Conservation (phyloP, 2,797 vertebrate species). For the Coregonus ussuriensis region DNA sequence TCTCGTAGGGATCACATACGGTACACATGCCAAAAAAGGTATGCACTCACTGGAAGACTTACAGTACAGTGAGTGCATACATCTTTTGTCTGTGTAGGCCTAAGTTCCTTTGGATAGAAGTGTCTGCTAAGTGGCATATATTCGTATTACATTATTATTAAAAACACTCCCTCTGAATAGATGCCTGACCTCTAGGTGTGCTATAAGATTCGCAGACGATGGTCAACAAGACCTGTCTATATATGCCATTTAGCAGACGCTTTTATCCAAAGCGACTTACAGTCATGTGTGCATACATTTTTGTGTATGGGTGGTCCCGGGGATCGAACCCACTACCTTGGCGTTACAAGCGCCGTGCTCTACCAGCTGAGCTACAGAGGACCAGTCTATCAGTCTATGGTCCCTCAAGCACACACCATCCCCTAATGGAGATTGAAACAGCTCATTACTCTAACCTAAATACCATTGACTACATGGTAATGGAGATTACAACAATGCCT, state of each 20-base stretch:
- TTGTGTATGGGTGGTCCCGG: too few species aligned
- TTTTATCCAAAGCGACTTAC: too few species aligned
- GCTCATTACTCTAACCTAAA: conserved; percentile 41
- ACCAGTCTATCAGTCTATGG: neutral
- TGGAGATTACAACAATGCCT: conserved; percentile 44
- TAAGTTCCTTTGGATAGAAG: too few species aligned
- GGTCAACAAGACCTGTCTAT: neutral
- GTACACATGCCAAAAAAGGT: neutral
- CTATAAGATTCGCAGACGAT: neutral
- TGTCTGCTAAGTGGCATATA: too few species aligned
- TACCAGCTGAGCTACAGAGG: neutral
- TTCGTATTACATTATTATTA: too few species aligned
- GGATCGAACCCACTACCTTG: too few species aligned
- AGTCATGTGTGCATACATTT: too few species aligned
- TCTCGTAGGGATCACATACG: neutral
- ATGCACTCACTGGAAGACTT: neutral
- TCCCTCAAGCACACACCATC: conserved; percentile 26
- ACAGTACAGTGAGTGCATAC: neutral
- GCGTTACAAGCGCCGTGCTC: too few species aligned
- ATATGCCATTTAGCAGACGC: too few species aligned
- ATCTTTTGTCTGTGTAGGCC: too few species aligned
- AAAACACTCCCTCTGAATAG: neutral
- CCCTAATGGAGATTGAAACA: conserved; percentile 35
- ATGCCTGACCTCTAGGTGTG: neutral
- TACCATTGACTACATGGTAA: conserved; percentile 44